Evolutionary conservation across 2,113 vertebrate genomes (phyloP).

Genomic region (Barbus barbus): DNA sequence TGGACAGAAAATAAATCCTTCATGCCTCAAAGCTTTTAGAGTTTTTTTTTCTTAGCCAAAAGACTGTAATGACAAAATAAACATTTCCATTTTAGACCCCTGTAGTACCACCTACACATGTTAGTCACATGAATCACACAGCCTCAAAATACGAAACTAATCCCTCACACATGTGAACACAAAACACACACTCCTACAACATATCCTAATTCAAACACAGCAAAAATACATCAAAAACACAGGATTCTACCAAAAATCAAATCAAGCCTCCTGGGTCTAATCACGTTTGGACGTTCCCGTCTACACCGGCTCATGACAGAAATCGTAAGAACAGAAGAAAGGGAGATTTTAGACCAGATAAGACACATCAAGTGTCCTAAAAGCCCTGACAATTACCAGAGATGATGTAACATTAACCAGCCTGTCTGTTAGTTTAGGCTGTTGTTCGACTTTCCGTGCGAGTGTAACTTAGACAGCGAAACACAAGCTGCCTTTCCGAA

Average conservation of each 20-base stretch:
- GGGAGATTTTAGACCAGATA: constrained; percentile 67
- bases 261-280: not conserved
- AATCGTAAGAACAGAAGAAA: constrained; percentile 59
- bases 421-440: constrained; percentile 55
- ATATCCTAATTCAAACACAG: not conserved
- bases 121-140: constrained; percentile 27
- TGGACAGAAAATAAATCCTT: not conserved
- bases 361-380: constrained; percentile 66
- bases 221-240: not conserved
- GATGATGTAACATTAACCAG: constrained; percentile 75
- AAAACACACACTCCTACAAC: constrained; percentile 39
- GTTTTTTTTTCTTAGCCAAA: constrained; percentile 2
- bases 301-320: not conserved
- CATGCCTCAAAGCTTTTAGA: constrained; percentile 19
- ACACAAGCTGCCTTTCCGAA: constrained; percentile 67
- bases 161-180: constrained; percentile 52
- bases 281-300: not conserved
- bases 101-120: constrained; percentile 43
- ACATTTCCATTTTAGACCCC: constrained; percentile 50
- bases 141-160: constrained; percentile 54
- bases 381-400: constrained; percentile 70
- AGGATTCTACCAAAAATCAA: not conserved
- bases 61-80: constrained; percentile 44
- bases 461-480: constrained; percentile 75
- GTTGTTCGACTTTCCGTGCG: constrained; percentile 65